Base-by-base conservation (phyloP, 1,140 invertebrate species). In the Solenopsis fugax region DNA sequence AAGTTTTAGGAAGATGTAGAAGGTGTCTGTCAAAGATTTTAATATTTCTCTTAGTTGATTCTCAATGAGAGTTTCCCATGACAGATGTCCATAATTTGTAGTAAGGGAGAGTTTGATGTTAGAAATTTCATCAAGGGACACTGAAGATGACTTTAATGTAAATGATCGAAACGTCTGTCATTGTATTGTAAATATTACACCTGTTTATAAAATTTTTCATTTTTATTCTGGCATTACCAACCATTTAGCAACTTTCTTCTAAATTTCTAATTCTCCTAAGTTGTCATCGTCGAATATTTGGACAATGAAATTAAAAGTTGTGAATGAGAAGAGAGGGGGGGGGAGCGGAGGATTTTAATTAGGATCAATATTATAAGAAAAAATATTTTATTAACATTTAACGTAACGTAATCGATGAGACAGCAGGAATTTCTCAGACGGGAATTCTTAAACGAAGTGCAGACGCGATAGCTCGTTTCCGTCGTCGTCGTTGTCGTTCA, bases 401-500 rank as follows among this genome's bases (percentile, higher is more conserved):
- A 56, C 21, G 21, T 41, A 16, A 16, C 9, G 24, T 41, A 73
- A 72, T 71, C 24, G 37, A 65, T 48, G 65, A 37, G 34, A 62
- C 18, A n/a, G 18, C 54, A 37, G 54, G 3, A 50, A 82, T 82
- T 41, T n/a, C 41, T 73, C 18, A 24, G 37, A 21, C 10, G 37
- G 24, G 13, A 73, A 73, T 50, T 73, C 37, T 82, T 82, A 60
- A 73, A 75, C 41, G 18, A 75, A 60, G 24, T 84, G 56, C 80
- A 81, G 50, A 84, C 41, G 69, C 41, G 69, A 84, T 48, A 69
- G 41, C 54, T 80, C 60, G 4, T 78, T 45, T 29, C 52, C 34
- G 37, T 69, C 65, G n/a, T 56, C 54, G 54, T 56, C 48, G 45
- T 48, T 16, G 12, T 50, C 82, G 67, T 78, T 67, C 72, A 88